Evolutionary conservation across 2,797 vertebrate species (phyloP), one percentile per base, ranked within the genome.

Genomic region (Myotis findleyi): DNA sequence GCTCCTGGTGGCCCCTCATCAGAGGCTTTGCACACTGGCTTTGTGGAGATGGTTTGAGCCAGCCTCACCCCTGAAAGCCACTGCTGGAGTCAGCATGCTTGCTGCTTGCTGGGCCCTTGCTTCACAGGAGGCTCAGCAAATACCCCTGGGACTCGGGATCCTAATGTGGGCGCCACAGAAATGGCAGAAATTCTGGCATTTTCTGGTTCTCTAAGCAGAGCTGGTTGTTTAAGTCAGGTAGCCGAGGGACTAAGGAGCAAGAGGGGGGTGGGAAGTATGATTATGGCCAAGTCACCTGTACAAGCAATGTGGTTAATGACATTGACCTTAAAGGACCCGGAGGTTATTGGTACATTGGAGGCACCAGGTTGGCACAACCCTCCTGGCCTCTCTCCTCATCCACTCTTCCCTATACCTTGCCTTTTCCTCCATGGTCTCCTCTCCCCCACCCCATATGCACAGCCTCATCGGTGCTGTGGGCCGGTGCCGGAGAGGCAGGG

Each of bases 151-250:
- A 55, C 57, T 57, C 0, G 0, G 21, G 69, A 33, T 62, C 47
- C 73, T 55, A 38, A 21, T 21, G 3, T 11, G 8, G 38, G 30
- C 7, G 3, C 30, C 17, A 9, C 7, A 57, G 49, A 72, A 62
- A 68, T 16, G 57, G 17, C 25, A 91, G 79, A 64, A 79, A 84
- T 57, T 16, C 41, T 89, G 33, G 30, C 3, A 6, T 36, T 73
- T 94, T 87, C 83, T 66, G 79, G 16, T 55, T 69, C n/a, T 69
- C n/a, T 64, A 64, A 66, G 38, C 21, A 77, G 73, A 72, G 38
- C 6, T n/a, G 11, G 59, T 47, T 68, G 91, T 72, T 93, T 69
- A 33, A 81, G 53, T 62, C 87, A 87, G 53, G 33, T 72, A 44
- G 68, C 16, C 75, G 2, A 51, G 64, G 47, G 1, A 16, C 18